These are phyloP conservation scores for Puma concolor DNA, from an alignment of 2,113 vertebrate species.

Conservation along the genomic window DNA sequence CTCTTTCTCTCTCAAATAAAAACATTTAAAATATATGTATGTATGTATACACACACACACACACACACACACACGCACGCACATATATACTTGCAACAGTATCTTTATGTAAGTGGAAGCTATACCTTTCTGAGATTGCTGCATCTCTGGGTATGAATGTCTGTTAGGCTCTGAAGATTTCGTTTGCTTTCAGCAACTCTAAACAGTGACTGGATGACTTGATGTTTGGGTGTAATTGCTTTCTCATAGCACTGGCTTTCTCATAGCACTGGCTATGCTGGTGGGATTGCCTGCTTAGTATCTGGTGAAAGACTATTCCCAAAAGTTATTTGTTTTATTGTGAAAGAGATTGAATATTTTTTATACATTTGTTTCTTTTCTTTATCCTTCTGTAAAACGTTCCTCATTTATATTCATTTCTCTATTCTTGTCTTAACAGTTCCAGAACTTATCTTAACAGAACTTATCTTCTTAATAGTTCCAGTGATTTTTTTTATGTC, in stretches of 20 bases:
- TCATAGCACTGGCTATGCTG: not conserved
- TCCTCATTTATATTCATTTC: not conserved
- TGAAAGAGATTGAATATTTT: not conserved
- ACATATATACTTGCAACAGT: too few species aligned
- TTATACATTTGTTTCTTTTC: not conserved
- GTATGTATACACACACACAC: too few species aligned
- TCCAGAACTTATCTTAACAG: too few species aligned
- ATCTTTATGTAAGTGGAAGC: not conserved
- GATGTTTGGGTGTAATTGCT: not conserved
- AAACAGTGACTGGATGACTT: not conserved
- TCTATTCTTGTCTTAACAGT: not conserved
- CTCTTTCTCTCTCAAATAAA: too few species aligned
- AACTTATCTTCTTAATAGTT: not conserved
- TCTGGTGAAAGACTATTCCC: not conserved
- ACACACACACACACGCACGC: too few species aligned
- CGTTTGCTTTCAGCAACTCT: not conserved
- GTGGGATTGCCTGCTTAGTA: not conserved
- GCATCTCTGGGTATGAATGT: not conserved
- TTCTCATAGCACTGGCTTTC: not conserved
- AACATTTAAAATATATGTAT: too few species aligned
- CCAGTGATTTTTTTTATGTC: not conserved
- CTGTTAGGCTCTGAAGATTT: not conserved
- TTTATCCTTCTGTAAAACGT: not conserved
- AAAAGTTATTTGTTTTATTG: not conserved
- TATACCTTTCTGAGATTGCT: not conserved